Base-by-base conservation (phyloP, 2,797 vertebrate species). In the Neosalanx taihuensis region DNA sequence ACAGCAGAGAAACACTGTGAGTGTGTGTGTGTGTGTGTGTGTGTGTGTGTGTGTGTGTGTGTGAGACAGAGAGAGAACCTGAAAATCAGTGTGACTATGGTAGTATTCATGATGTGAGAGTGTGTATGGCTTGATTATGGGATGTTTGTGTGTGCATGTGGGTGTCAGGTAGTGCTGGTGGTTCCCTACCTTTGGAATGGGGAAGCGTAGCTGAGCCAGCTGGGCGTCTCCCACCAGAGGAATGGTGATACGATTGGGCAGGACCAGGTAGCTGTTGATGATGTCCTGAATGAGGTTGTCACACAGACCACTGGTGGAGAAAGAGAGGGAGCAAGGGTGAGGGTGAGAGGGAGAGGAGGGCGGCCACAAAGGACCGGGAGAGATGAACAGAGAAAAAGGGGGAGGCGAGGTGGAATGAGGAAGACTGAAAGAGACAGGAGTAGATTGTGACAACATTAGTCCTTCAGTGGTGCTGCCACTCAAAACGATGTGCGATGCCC, bases 211-310 rank as follows among this genome's bases (percentile, higher is more conserved):
- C 60, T 90, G 92, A 53, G 95, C 93, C 53, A 98, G 89, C 37
- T 96, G 88, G 30, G 92, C 81, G 17, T 96, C 93, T 17, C 92
- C 95, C 79, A 97, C 94, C 71, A 99, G 94, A 37, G 97, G 97
- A 64, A 99, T 95, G 49, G 90, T 94, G 87, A 99, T 94, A 73
- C 93, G 93, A 56, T 99, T 98, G 62, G 97, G 97, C 69, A 98
- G 93, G 56, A 99, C 96, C 88, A 99, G 71, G 75, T 92, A 91
- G 87, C 93, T 94, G 81, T 92, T 94, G 81, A 99, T 98, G 81
- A 98, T 94, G 84, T 99, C 97, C 90, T 95, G 72, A 85, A 99
- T 95, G 82, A 99, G 90, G 31, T 91, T 93, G 81, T 99, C 94
- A 71, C 94, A 97, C 79, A 98, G 84, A 30, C 94, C 96, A 74